phyloP scores from a whole-genome alignment of 2,888 invertebrate genomes.

The Ramazzottius varieornatus region DNA sequence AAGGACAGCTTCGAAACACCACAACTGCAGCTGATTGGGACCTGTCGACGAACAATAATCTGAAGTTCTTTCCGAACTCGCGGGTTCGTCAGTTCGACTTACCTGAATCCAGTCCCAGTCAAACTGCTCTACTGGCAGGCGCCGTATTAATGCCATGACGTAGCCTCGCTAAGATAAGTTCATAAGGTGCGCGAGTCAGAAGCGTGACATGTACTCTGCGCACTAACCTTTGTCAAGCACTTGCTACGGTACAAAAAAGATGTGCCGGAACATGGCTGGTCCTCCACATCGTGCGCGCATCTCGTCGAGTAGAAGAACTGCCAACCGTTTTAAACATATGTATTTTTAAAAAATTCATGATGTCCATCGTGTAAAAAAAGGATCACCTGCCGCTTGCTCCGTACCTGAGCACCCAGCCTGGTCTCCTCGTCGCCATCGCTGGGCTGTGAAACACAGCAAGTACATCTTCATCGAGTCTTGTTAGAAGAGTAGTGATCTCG shows the following conservation, averaged over 20 bases:
- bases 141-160: neutral
- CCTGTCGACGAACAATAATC: neutral
- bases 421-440: neutral
- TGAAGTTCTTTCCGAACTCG: neutral
- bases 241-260: neutral
- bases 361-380: too few relatives aligned
- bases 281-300: neutral
- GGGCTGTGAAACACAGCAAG: too few relatives aligned
- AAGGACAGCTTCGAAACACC: neutral
- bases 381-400: neutral
- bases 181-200: neutral
- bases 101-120: conserved; percentile 3
- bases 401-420: neutral
- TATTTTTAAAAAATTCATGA: too few relatives aligned
- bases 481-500: too few relatives aligned
- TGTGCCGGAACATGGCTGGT: neutral
- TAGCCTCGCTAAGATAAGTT: neutral
- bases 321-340: neutral
- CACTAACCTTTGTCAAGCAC: neutral
- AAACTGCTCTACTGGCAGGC: neutral
- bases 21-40: neutral
- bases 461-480: too few relatives aligned
- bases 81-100: neutral
- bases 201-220: neutral
- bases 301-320: neutral